Evolutionary conservation across 2,888 invertebrate species (phyloP), one percentile per base, ranked within the genome.

Genomic region (Orchesellides sinensis): DNA sequence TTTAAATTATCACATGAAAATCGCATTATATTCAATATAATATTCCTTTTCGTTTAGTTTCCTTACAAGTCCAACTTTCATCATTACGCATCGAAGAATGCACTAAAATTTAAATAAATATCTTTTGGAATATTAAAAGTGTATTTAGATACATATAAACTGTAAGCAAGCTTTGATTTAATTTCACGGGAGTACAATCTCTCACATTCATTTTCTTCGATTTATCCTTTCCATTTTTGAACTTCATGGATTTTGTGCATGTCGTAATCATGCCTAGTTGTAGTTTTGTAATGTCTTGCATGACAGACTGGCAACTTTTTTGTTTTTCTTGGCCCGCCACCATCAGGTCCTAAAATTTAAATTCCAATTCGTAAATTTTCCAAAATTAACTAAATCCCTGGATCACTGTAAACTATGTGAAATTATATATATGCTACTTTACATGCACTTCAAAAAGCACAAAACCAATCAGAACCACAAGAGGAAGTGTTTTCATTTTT

Each of bases 21-120:
- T 56, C 27, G 29, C 17, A 59, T 29, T 29, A n/a, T 27, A 10
- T 10, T 14, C 6, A 2, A 27, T 29, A 29, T 29, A 5, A 29
- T n/a, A 8, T 10, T 29, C 23, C 32, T 2, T 8, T 5, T 35
- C 1, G 35, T 21, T 5, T 23, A 56, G 21, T 23, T 5, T 10
- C 59, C 69, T 40, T 66, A 80, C 80, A 19, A 80, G 61, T 27
- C 72, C 72, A 0, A 72, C 80, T n/a, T 66, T 25, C 19, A 56
- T 54, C 80, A 80, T 72, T 2, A 80, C 72, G n/a, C 80, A 80
- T n/a, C 72, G n/a, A 45, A 80, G 27, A 72, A 80, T 80, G 72
- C 80, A 80, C 79, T 79, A 19, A 32, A 52, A 21, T 45, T 27
- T 19, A 56, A 54, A 45, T 8, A 73, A 56, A n/a, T 47, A n/a